Evolutionary conservation across 2,888 invertebrate species (phyloP).

Genomic region (Sycophila texana): DNA sequence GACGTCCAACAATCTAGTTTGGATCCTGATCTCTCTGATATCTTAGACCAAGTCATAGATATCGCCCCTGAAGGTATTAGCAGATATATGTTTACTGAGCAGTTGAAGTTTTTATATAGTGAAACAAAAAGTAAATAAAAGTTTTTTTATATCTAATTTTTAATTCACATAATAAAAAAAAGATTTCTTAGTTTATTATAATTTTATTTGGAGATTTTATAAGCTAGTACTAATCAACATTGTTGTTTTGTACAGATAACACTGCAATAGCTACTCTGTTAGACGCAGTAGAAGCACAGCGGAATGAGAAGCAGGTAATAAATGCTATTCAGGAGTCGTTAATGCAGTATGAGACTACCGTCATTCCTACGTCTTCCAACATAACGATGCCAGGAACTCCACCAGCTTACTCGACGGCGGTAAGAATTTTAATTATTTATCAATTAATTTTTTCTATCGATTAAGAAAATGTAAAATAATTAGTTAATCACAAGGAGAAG

Average conservation of each 20-base stretch:
- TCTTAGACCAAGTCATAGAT: slow-evolving; percentile 91
- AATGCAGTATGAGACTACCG: slow-evolving; percentile 88
- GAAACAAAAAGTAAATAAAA: too few species aligned
- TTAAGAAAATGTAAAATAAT: background rate
- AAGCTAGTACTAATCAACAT: background rate
- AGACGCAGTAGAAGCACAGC: slow-evolving; percentile 74
- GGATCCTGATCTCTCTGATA: slow-evolving; percentile 87
- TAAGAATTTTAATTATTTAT: slow-evolving; percentile 67
- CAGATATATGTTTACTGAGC: slow-evolving; percentile 18
- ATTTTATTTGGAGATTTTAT: background rate
- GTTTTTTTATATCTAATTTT: too few species aligned
- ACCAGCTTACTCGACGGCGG: slow-evolving; percentile 81
- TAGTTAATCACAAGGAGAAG: too few species aligned
- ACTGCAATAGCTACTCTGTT: slow-evolving; percentile 74
- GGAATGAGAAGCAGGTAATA: slow-evolving; percentile 86
- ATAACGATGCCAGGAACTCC: slow-evolving; percentile 79
- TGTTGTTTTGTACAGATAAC: slow-evolving; percentile 32
- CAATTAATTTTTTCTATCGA: too few species aligned
- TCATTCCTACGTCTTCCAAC: slow-evolving; percentile 81
- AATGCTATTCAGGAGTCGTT: slow-evolving; percentile 93
- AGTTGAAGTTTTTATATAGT: too few species aligned
- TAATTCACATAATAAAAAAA: too few species aligned
- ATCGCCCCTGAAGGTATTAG: slow-evolving; percentile 80
- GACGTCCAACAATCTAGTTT: slow-evolving; percentile 76
- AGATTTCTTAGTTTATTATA: too few species aligned